Evolutionary conservation across 2,888 invertebrate species (phyloP).

Genomic region (Argyra leucocephala): DNA sequence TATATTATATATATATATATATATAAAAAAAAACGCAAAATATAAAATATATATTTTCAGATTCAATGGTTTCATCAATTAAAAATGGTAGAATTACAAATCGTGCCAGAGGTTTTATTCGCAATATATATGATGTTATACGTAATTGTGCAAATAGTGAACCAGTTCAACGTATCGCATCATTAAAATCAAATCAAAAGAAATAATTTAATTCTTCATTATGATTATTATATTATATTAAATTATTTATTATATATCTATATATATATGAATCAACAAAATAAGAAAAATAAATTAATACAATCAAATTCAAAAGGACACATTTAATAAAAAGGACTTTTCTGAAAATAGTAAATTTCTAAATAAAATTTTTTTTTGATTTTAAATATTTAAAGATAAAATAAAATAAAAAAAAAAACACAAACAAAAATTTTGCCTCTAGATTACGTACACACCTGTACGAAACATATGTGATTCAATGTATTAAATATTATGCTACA

Average conservation of each 20-base stretch:
- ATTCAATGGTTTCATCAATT: conserved; percentile 29
- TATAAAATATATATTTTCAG: conserved; percentile 10
- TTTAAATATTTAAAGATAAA: no score
- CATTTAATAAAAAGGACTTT: no score
- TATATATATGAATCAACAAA: neutral
- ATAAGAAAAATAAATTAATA: neutral
- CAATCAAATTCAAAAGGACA: neutral
- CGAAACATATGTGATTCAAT: no score
- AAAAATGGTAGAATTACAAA: conserved; percentile 50
- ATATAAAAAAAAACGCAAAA: no score
- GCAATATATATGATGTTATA: conserved; percentile 53
- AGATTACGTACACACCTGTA: no score
- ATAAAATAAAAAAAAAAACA: no score
- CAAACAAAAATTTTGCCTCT: no score
- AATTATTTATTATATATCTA: neutral
- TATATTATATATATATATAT: no score
- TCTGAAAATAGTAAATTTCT: no score
- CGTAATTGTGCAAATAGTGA: conserved; percentile 56
- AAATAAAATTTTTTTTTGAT: no score
- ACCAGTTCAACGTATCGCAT: conserved; percentile 41
- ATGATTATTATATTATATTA: neutral
- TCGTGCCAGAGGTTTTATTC: conserved; percentile 52
- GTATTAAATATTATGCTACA: no score
- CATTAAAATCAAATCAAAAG: neutral
- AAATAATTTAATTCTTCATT: neutral